Evolutionary conservation across 2,797 vertebrate genomes (phyloP).

Genomic region (Discoglossus pictus): DNA sequence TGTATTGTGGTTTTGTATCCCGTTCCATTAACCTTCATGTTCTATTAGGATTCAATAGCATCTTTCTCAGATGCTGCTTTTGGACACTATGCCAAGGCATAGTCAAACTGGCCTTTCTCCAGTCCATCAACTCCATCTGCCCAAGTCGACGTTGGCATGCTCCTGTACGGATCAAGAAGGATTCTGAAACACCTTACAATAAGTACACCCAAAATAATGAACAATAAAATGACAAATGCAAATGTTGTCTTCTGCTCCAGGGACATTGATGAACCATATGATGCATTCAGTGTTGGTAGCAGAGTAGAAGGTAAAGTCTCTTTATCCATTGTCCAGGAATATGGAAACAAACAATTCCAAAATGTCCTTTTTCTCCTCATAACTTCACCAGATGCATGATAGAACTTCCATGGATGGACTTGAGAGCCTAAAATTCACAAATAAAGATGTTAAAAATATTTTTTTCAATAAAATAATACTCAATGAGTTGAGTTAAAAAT

Average conservation of each 20-base stretch:
- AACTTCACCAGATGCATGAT: constrained; percentile 36
- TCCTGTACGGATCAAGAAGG: constrained; percentile 79
- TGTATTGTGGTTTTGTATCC: not conserved
- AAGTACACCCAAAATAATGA: constrained; percentile 82
- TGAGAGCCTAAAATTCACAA: constrained; percentile 5
- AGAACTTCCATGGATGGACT: constrained; percentile 20
- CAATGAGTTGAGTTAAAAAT: no score
- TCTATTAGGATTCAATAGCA: no score
- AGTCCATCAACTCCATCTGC: constrained; percentile 79
- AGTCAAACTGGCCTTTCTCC: constrained; percentile 85
- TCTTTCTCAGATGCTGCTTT: no score
- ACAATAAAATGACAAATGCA: constrained; percentile 80
- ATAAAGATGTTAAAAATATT: no score
- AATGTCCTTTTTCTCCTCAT: constrained; percentile 68
- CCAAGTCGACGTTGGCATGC: constrained; percentile 84
- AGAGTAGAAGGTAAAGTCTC: constrained; percentile 71
- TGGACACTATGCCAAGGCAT: constrained; percentile 70
- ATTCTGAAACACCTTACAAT: constrained; percentile 81
- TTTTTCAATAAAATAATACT: no score
- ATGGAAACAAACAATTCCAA: constrained; percentile 63
- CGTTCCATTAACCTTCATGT: no score
- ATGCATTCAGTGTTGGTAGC: constrained; percentile 60
- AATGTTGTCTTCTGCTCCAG: constrained; percentile 85
- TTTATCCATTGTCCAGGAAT: constrained; percentile 74
- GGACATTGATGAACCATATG: constrained; percentile 68